phyloP scores from a whole-genome alignment of 2,888 invertebrate species.

The Heliothis peltigera region DNA sequence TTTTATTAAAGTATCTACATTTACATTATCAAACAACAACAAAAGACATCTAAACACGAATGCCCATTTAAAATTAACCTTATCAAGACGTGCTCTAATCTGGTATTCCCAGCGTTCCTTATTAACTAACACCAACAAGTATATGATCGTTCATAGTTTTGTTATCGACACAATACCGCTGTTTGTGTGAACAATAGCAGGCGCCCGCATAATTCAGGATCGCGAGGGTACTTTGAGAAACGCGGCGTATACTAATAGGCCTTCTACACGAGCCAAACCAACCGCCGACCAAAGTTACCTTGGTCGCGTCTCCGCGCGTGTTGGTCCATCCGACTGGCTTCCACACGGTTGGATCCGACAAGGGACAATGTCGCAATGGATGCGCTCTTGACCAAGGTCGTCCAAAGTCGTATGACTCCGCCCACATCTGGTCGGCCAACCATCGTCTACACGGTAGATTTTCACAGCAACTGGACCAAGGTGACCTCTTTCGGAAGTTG shows the following conservation, averaged over 20 bases:
- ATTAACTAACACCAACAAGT: conserved; percentile 35
- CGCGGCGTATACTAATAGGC: conserved; percentile 15
- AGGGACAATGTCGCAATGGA: too few relatives aligned
- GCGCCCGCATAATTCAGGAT: conserved; percentile 63
- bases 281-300: too few relatives aligned
- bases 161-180: conserved; percentile 47
- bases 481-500: too few relatives aligned
- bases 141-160: conserved; percentile 40
- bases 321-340: too few relatives aligned
- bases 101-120: conserved; percentile 22
- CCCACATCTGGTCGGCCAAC: too few relatives aligned
- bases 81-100: conserved; percentile 19
- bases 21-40: conserved; percentile 5
- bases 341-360: too few relatives aligned
- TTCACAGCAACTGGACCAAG: too few relatives aligned
- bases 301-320: too few relatives aligned
- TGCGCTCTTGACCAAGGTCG: too few relatives aligned
- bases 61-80: conserved; percentile 6
- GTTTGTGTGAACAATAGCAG: conserved; percentile 56
- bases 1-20: neutral
- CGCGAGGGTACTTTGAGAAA: conserved; percentile 47
- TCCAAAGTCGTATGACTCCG: too few relatives aligned
- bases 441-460: too few relatives aligned
- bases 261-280: too few relatives aligned
- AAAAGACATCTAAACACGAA: conserved; percentile 3